Evolutionary conservation across 1,140 invertebrate species (phyloP).

Genomic region (Magallana angulata): DNA sequence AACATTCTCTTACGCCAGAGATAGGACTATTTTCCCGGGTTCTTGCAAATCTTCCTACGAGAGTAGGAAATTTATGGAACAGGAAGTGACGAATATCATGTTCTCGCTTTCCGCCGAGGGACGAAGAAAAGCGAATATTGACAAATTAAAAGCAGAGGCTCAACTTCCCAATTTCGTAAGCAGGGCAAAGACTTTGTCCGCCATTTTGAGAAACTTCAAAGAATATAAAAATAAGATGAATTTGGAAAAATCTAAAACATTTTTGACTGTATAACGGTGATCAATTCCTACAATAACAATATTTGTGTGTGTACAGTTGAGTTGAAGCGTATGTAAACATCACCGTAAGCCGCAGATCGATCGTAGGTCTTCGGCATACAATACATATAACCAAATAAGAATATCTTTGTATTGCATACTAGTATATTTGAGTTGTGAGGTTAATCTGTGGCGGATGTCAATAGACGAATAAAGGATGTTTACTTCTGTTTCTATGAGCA

Average conservation of each 20-base stretch:
- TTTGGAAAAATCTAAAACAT: background rate
- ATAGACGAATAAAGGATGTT: no score
- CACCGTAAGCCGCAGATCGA: no score
- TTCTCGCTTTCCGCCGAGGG: constrained; percentile 49
- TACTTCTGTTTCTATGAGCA: no score
- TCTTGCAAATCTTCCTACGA: constrained; percentile 54
- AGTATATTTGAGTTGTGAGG: no score
- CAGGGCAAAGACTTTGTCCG: constrained; percentile 48
- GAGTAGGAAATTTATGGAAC: constrained; percentile 54
- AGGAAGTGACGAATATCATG: constrained; percentile 50
- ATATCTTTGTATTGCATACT: no score
- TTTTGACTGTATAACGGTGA: background rate
- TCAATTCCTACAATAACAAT: background rate
- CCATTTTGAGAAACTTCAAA: constrained; percentile 50
- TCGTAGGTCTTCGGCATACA: no score
- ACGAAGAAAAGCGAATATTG: constrained; percentile 50
- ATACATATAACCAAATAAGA: no score
- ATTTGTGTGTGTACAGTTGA: no score
- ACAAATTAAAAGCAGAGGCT: constrained; percentile 49
- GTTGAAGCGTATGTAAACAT: no score
- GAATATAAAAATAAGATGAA: background rate
- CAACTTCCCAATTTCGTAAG: constrained; percentile 43
- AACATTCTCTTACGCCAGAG: constrained; percentile 45
- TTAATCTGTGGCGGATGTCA: no score
- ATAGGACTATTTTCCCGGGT: constrained; percentile 55